These are phyloP conservation scores for Plecotus auritus DNA, from an alignment of 2,113 vertebrate species.

Conservation along the genomic window DNA sequence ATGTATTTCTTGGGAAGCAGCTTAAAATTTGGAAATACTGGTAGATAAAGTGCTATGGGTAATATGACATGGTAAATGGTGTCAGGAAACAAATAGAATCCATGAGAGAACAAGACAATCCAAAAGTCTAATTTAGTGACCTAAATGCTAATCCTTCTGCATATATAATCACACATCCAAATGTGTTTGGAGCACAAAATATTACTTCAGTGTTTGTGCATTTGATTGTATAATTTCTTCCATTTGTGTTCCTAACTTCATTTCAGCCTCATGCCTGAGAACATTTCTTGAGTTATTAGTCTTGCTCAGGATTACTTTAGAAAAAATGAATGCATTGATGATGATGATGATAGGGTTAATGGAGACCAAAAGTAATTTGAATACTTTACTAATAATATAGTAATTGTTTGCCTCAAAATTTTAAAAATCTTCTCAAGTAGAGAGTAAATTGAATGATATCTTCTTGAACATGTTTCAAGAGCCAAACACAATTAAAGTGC, in stretches of 20 bases:
- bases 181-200: conserved; percentile 29
- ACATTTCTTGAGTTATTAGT: conserved; percentile 57
- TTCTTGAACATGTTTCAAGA: conserved; percentile 12
- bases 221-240: conserved; percentile 45
- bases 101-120: conserved; percentile 30
- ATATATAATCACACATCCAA: conserved; percentile 41
- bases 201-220: background rate
- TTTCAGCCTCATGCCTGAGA: conserved; percentile 39
- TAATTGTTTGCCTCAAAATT: background rate
- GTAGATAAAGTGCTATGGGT: background rate
- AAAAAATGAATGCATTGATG: conserved; percentile 12
- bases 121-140: conserved; percentile 55
- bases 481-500: background rate
- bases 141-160: conserved; percentile 44
- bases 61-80: background rate
- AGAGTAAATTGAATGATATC: conserved; percentile 11
- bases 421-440: background rate
- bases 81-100: conserved; percentile 22
- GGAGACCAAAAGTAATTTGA: conserved; percentile 37
- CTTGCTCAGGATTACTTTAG: conserved; percentile 21
- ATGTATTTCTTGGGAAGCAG: background rate
- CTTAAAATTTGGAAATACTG: conserved; percentile 19
- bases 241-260: conserved; percentile 54
- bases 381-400: conserved; percentile 11
- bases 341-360: conserved; percentile 10